These are phyloP conservation scores for Microplitis manilae DNA, from an alignment of 2,888 invertebrate genomes.

Conservation along the genomic window DNA sequence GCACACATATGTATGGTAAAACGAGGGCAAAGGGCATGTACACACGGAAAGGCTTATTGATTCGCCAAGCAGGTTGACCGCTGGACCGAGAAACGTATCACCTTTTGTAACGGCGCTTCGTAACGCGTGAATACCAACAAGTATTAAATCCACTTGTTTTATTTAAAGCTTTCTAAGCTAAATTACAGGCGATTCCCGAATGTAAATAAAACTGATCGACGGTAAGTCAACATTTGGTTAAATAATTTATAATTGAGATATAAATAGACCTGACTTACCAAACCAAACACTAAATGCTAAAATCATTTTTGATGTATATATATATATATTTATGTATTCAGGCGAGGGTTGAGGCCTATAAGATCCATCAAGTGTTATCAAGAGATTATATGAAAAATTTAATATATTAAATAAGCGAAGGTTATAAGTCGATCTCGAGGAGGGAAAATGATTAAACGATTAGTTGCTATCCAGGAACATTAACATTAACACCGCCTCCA, in stretches of 20 bases:
- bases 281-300: not conserved
- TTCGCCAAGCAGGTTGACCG: slow-evolving; percentile 52
- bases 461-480: not conserved
- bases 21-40: slow-evolving; percentile 2
- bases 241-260: not conserved
- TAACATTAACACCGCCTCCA: not conserved
- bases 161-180: slow-evolving; percentile 49
- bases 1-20: slow-evolving; percentile 25
- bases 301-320: not conserved
- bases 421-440: not conserved
- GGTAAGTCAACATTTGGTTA: not conserved
- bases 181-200: too few relatives aligned
- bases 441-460: not conserved
- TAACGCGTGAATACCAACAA: slow-evolving; percentile 38
- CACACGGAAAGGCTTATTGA: slow-evolving; percentile 55
- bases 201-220: not conserved
- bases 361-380: not conserved
- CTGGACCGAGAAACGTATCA: slow-evolving; percentile 54
- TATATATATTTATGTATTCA: not conserved
- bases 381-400: not conserved
- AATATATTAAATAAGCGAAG: not conserved
- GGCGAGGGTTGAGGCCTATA: not conserved
- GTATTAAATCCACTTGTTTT: slow-evolving; percentile 54
- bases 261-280: not conserved
- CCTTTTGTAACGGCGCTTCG: slow-evolving; percentile 45